Percentiles rank a stretch among this genome's conserved stretches.
phyloP scores from a whole-genome alignment of 2,113 vertebrate genomes.

The Thomomys bottae region DNA sequence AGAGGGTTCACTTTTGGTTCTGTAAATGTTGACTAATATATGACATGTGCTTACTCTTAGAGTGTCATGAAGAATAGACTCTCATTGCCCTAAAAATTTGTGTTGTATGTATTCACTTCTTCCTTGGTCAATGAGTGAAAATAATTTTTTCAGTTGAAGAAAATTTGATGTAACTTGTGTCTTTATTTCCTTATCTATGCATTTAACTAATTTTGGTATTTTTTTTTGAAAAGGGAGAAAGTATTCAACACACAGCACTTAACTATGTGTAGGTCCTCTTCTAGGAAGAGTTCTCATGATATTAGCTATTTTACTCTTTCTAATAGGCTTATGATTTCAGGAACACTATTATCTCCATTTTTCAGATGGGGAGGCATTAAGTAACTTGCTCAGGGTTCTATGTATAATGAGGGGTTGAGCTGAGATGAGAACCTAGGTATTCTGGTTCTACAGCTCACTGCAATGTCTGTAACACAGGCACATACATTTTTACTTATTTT shows the following conservation, averaged over 20 bases:
- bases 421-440: not conserved
- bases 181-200: not conserved
- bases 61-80: not conserved
- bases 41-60: not conserved
- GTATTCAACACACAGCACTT: not conserved
- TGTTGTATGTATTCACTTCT: not conserved
- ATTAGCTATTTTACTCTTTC: not conserved
- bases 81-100: not conserved
- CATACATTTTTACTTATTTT: not conserved
- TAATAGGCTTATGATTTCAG: too few relatives aligned
- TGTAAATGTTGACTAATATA: not conserved
- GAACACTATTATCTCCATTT: not conserved
- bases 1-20: not conserved
- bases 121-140: not conserved
- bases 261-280: not conserved
- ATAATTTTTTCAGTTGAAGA: not conserved
- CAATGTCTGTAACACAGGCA: not conserved
- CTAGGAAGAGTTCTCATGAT: not conserved
- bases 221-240: not conserved
- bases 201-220: not conserved
- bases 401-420: not conserved
- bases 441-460: not conserved
- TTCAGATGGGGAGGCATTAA: not conserved
- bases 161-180: not conserved
- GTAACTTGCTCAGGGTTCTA: not conserved